These are phyloP conservation scores for Campoletis sonorensis DNA, from an alignment of 1,140 invertebrate genomes.

Conservation along the genomic window DNA sequence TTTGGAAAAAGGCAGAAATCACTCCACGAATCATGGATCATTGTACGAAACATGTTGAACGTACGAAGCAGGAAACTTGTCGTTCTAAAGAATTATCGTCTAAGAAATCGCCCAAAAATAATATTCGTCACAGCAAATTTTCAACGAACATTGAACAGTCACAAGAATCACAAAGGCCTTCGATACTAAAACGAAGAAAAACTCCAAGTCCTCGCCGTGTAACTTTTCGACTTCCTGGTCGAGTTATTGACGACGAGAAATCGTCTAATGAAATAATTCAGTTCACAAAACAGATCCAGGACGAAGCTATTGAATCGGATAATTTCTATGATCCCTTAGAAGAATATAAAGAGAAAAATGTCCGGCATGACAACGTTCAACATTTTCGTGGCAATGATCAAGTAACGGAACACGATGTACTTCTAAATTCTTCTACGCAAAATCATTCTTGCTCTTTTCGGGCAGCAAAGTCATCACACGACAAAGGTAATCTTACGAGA, in stretches of 20 bases:
- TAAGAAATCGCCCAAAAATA: not conserved
- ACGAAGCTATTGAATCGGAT: not conserved
- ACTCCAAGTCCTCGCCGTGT: slow-evolving; percentile 35
- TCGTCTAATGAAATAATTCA: not conserved
- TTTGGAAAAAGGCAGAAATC: not conserved
- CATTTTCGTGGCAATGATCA: too few relatives aligned
- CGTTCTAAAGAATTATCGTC: too few relatives aligned
- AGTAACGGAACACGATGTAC: too few relatives aligned
- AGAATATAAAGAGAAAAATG: too few relatives aligned
- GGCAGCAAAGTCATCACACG: too few relatives aligned
- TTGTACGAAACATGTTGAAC: not conserved
- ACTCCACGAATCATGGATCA: not conserved
- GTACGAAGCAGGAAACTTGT: not conserved
- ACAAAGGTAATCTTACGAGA: too few relatives aligned
- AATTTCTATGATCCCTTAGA: not conserved
- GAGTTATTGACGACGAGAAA: slow-evolving; percentile 14
- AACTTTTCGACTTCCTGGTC: slow-evolving; percentile 33
- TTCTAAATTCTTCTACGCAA: too few relatives aligned
- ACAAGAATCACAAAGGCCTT: not conserved
- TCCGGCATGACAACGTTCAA: too few relatives aligned
- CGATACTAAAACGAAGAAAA: slow-evolving; percentile 11
- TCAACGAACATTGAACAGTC: too few relatives aligned
- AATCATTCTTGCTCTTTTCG: too few relatives aligned
- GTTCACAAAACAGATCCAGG: not conserved
- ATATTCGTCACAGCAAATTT: not conserved